A percentile compares a stretch with the other conserved stretches of the same genome.
Evolutionary conservation across 2,888 invertebrate species (phyloP).

Genomic region (Monochamus alternatus): DNA sequence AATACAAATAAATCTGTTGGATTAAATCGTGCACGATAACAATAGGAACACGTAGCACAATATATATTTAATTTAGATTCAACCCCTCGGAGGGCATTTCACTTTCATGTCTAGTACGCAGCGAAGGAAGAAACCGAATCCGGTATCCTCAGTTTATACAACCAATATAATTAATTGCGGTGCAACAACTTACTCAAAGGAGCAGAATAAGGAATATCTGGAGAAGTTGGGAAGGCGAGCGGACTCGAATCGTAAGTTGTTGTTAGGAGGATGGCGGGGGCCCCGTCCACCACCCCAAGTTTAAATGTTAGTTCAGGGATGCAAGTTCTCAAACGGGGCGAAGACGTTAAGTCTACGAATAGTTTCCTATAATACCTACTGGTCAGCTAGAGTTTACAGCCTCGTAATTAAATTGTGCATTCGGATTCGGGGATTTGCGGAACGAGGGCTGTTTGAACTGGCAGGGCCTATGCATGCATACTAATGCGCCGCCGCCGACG

Average conservation of each 20-base stretch:
- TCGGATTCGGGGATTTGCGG: constrained; percentile 64
- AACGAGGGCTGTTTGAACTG: constrained; percentile 63
- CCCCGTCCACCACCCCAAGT: constrained; percentile 49
- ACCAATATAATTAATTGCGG: constrained; percentile 30
- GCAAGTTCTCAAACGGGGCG: constrained; percentile 65
- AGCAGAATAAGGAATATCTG: constrained; percentile 42
- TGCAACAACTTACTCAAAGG: constrained; percentile 45
- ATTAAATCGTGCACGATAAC: constrained; percentile 6
- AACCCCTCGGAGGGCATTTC: constrained; percentile 8
- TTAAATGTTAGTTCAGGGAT: constrained; percentile 64
- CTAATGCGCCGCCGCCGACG: constrained; percentile 60
- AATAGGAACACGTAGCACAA: not conserved
- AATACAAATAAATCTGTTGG: not conserved
- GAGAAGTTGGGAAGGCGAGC: constrained; percentile 23
- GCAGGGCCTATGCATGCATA: constrained; percentile 67
- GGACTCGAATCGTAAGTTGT: constrained; percentile 42
- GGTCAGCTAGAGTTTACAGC: constrained; percentile 66
- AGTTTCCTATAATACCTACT: constrained; percentile 70
- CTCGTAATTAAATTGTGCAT: constrained; percentile 70
- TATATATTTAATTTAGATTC: constrained; percentile 15
- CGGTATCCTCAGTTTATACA: constrained; percentile 17
- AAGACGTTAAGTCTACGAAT: constrained; percentile 69
- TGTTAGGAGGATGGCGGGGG: constrained; percentile 41
- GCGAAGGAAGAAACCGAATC: constrained; percentile 18
- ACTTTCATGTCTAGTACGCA: constrained; percentile 16